A percentile compares a stretch with the other conserved stretches of the same genome.
phyloP scores from a whole-genome alignment of 2,888 invertebrate species.

The Pachliopta kotzebuea region DNA sequence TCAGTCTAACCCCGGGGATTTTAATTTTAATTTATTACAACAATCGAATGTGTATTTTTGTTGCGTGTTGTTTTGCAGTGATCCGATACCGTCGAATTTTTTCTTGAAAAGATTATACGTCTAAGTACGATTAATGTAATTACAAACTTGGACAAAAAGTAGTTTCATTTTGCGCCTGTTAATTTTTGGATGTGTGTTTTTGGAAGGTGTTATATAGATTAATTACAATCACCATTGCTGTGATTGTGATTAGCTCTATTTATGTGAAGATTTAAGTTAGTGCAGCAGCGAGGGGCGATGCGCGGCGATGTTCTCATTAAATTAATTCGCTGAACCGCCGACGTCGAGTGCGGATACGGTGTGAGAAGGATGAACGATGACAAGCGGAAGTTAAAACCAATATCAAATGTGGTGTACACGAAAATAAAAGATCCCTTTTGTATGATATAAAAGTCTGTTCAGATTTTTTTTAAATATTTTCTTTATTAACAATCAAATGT shows the following conservation, averaged over 20 bases:
- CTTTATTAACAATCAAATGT: neutral
- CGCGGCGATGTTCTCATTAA: slow-evolving; percentile 46
- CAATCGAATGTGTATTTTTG: too few species aligned
- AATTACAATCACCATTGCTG: neutral
- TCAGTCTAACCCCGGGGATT: too few species aligned
- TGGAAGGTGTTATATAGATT: too few species aligned
- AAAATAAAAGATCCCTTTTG: slow-evolving; percentile 31
- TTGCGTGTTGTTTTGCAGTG: too few species aligned
- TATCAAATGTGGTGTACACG: slow-evolving; percentile 63
- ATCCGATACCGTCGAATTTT: too few species aligned
- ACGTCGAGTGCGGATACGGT: slow-evolving; percentile 41
- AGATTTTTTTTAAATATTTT: neutral
- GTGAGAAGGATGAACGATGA: slow-evolving; percentile 52
- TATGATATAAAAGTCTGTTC: neutral
- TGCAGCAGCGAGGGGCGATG: slow-evolving; percentile 1
- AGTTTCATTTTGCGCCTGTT: neutral
- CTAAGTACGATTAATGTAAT: neutral
- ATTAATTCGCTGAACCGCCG: slow-evolving; percentile 67
- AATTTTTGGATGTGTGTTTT: too few species aligned
- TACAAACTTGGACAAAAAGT: too few species aligned
- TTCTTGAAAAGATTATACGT: neutral
- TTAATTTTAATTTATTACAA: too few species aligned
- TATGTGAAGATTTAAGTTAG: slow-evolving; percentile 6
- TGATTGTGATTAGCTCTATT: too few species aligned
- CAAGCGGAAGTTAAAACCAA: slow-evolving; percentile 68